A percentile compares a stretch with the other conserved stretches of the same genome.
These are phyloP conservation scores for Premnoplex brunnescens DNA, from an alignment of 2,797 vertebrate species.

Conservation along the genomic window DNA sequence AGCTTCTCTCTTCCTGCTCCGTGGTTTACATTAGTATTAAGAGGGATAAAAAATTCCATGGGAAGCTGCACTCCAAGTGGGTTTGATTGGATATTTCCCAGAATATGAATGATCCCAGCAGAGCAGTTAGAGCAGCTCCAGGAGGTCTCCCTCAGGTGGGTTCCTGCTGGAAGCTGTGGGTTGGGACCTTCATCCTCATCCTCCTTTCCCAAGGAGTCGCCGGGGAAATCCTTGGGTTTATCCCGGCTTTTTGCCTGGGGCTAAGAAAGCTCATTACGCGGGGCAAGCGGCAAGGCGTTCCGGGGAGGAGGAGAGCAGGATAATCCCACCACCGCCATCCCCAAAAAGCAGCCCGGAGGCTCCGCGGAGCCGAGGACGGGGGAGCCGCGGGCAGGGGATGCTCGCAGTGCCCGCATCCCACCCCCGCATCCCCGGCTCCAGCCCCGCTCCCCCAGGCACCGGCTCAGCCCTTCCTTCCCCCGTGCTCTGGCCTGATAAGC, in stretches of 20 bases:
- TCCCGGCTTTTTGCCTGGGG: background rate
- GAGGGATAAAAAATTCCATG: background rate
- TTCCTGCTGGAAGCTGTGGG: accelerated
- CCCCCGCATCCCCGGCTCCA: background rate
- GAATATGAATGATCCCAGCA: accelerated
- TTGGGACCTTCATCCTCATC: background rate
- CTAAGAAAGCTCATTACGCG: background rate
- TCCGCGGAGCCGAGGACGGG: background rate
- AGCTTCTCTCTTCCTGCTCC: background rate
- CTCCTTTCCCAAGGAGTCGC: background rate
- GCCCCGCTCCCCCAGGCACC: background rate
- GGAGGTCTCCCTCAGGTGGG: background rate
- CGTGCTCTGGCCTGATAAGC: conserved; percentile 1
- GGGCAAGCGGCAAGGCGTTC: background rate
- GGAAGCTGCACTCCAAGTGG: background rate
- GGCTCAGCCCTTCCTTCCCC: background rate
- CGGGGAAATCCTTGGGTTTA: background rate
- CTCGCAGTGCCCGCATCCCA: background rate
- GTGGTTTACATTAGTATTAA: background rate
- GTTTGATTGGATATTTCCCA: background rate
- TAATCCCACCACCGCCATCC: background rate
- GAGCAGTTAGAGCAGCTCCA: background rate
- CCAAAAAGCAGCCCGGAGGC: background rate
- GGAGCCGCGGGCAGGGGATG: background rate
- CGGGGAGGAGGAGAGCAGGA: background rate